Evolutionary conservation across 2,797 vertebrate species (phyloP), one percentile per base, ranked within the genome.

Genomic region (Mormyrops boulengeri): DNA sequence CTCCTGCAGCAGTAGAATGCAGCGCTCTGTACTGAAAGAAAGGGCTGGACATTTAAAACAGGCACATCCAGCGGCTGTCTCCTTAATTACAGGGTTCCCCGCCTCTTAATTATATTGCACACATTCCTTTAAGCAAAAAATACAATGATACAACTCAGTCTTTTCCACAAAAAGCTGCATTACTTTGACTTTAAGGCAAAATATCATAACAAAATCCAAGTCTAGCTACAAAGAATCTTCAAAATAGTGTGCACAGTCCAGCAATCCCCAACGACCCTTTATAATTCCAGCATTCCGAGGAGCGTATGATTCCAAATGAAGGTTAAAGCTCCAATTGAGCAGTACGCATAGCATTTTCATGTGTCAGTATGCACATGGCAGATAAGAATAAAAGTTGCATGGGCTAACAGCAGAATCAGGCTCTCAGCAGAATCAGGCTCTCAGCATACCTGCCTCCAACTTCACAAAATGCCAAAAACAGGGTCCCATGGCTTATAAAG

Each of bases 51-150:
- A 87, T 69, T 88, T 92, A 89, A 94, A 93, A 91, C 91, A 89
- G 93, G 93, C 93, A 92, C 91, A 44, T 92, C 86, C 87, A 91
- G 92, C 77, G 11, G 90, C 91, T 80, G 88, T 90, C 90, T 90
- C 85, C 85, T 82, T 92, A 93, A 94, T 91, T 92, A 90, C 91
- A 90, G 88, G 91, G 91, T 89, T 91, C 88, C 90, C 89, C 89
- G 89, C 50, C 60, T 89, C 9, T 88, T 93, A 95, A 94, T 92
- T 92, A 93, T 88, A 93, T 89, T 91, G 91, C 66, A 69, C 52
- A 47, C 38, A 47, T 26, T 85, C 82, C 89, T 90, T 92, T 89
- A 50, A 90, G 90, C 91, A 90, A 89, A 80, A 89, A 9, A 77
- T 26, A 88, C 89, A 77, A 52, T 17, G 44, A 22, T n/a, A n/a